A percentile compares a stretch with the other conserved stretches of the same genome.
Evolutionary conservation across 2,113 vertebrate genomes (phyloP).

Genomic region (Pica pica): DNA sequence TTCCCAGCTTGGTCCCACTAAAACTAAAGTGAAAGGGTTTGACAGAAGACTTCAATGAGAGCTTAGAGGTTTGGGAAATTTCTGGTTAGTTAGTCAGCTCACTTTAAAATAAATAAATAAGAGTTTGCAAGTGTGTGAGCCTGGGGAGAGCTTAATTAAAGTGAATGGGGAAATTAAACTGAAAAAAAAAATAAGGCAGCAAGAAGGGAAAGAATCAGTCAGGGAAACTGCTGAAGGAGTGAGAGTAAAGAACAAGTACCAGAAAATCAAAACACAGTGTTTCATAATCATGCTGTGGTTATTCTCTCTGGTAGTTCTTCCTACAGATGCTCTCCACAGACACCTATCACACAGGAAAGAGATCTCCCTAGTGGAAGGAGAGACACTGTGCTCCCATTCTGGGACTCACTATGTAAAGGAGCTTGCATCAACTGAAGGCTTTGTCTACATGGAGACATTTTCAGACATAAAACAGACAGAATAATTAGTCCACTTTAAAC

Average conservation of each 20-base stretch:
- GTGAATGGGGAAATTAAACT: not conserved
- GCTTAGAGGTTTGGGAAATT: slow-evolving; percentile 10
- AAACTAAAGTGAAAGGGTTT: not conserved
- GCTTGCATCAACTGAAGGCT: not conserved
- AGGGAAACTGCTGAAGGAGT: not conserved
- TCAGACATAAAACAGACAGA: not conserved
- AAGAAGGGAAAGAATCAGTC: not conserved
- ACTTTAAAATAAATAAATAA: slow-evolving; percentile 46
- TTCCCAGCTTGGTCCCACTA: not conserved
- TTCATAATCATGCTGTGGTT: not conserved
- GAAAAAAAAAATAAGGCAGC: not conserved
- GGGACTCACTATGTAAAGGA: not conserved
- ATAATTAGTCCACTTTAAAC: not conserved
- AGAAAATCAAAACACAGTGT: not conserved
- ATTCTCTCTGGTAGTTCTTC: not conserved
- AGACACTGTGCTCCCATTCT: not conserved
- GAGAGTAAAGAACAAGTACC: not conserved
- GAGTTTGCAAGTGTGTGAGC: not conserved
- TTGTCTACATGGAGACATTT: not conserved
- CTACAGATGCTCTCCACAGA: not conserved
- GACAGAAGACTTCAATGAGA: slow-evolving; percentile 29
- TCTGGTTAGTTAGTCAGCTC: slow-evolving; percentile 12
- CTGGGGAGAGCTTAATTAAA: slow-evolving; percentile 7
- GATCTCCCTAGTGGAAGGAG: not conserved
- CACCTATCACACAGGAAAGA: not conserved